Evolutionary conservation across 2,797 vertebrate species (phyloP), one percentile per base, ranked within the genome.

Genomic region (Crocodylus rhombifer): DNA sequence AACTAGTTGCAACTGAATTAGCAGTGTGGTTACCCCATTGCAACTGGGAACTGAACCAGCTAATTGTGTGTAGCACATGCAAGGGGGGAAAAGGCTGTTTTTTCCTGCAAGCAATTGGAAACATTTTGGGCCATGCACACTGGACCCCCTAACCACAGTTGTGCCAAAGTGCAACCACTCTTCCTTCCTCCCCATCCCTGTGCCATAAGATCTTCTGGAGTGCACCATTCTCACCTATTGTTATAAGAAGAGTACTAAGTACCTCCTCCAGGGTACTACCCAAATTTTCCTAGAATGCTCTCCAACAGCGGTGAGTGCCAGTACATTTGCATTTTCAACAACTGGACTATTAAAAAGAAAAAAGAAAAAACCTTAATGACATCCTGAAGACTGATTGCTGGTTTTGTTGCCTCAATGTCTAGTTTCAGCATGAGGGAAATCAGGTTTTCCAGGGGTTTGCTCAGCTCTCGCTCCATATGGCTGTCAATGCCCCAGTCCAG

Each of bases 401-500:
- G 55, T 28, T 94, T 93, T 58, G 30, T 61, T 77, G 90, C 73
- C 26, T 94, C 36, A 0, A 94, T 61, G 64, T 97, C 93, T 76
- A 98, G 89, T n/a, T 97, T 97, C 82, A 98, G 92, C 97, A 98
- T 98, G 56, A 96, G 91, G 75, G 92, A 95, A 69, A 98, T 94
- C 62, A 98, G 88, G 42, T 96, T 96, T 90, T 98, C 97, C 77
- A 98, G 87, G 7, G 97, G 95, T 62, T 96, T 83, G 0, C 97
- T 97, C 90, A 98, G 89, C 28, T 98, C 97, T 55, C 98, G 93
- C 87, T 98, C 98, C 9, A 94, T 51, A 56, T 98, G 90, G 20
- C 90, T 97, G 69, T 94, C 83, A 0, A 98, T 96, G 77, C 98
- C 98, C 98, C 98, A 98, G 87, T 98, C 98, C 92, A 98, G 95